These are phyloP conservation scores for Felis catus DNA, from an alignment of 2,113 vertebrate genomes.

Conservation along the genomic window DNA sequence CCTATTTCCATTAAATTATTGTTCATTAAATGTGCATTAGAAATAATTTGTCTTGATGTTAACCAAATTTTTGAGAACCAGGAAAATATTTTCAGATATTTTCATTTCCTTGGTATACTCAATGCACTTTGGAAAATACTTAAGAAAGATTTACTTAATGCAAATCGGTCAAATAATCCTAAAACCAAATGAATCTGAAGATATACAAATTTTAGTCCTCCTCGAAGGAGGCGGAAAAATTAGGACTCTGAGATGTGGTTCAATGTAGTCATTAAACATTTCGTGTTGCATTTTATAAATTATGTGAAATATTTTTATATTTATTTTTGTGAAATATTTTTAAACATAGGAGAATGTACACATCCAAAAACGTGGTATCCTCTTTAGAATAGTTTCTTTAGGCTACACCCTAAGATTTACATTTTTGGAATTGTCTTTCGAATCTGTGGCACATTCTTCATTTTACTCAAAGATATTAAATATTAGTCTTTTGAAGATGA, in stretches of 20 bases:
- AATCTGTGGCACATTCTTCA: background rate
- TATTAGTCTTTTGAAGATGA: slow-evolving; percentile 8
- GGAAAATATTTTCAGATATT: slow-evolving; percentile 12
- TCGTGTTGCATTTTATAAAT: background rate
- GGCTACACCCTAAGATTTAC: background rate
- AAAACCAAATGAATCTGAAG: background rate
- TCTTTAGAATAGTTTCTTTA: slow-evolving; percentile 24
- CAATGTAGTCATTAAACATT: background rate
- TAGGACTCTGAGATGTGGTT: background rate
- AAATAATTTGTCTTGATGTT: background rate
- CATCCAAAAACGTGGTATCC: background rate
- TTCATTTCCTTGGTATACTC: background rate
- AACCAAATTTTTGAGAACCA: background rate
- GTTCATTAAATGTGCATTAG: background rate
- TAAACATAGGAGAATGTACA: background rate
- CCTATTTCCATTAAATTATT: background rate
- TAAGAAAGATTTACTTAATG: background rate
- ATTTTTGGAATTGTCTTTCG: slow-evolving; percentile 40
- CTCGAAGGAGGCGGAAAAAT: background rate
- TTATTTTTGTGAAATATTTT: background rate
- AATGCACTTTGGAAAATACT: slow-evolving; percentile 14
- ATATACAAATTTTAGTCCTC: background rate
- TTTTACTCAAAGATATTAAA: background rate
- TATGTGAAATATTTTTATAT: background rate
- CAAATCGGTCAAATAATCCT: background rate